Base-by-base conservation (phyloP, 2,888 invertebrate species). In the Tortrix viridana region DNA sequence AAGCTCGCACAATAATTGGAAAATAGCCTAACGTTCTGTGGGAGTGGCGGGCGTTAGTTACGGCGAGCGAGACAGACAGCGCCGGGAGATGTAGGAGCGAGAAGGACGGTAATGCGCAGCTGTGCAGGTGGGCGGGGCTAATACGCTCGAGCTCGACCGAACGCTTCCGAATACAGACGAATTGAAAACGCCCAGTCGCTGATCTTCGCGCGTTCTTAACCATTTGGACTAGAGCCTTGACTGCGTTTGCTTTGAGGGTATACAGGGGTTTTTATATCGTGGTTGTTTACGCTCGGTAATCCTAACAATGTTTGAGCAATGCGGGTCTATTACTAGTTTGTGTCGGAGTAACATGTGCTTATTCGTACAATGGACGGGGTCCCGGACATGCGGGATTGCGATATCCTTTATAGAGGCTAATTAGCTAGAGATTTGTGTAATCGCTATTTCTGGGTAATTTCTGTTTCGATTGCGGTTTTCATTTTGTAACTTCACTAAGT, bases 1-100 rank as follows among this genome's bases (percentile, higher is more conserved):
- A 90, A 90, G 87, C 88, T 86, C 72, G 80, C 74, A 82, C 80
- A 83, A 60, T 84, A 87, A 89, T 89, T 88, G 89, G 88, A 90
- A 89, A 88, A 87, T 82, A 82, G 78, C 81, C 84, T 82, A 84
- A 82, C 81, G 75, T 70, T 74, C 70, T 71, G 83, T 87, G 85
- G 89, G 90, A 76, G 89, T 81, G 85, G 86, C 84, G 76, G 73
- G 73, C 70, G 71, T 65, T 72, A 74, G 71, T 70, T 56, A 69
- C 73, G 71, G 68, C 65, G 60, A 74, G 72, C 65, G 86, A 85
- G 85, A 86, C 71, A 71, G 77, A 80, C 72, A 73, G 72, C 74
- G 66, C 65, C 62, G 14, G 55, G 65, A 65, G 56, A 62, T 54
- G 48, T 53, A 62, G 58, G 80, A 69, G 66, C 66, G 79, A 86